Evolutionary conservation across 2,797 vertebrate species (phyloP).

Genomic region (Pangasius krempfi): DNA sequence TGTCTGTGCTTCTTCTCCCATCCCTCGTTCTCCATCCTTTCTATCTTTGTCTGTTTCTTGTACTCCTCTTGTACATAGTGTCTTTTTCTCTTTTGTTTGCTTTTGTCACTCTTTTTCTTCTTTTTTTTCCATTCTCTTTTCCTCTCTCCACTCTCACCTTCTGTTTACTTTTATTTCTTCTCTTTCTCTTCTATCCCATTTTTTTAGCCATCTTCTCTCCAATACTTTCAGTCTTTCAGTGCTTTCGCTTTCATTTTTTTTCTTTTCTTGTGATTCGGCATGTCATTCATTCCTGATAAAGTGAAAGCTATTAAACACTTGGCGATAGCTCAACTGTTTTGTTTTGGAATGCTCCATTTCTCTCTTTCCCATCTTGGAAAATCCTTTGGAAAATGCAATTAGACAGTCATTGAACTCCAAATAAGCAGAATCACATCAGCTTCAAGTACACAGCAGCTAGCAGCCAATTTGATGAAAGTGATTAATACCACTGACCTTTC

Average conservation of each 20-base stretch:
- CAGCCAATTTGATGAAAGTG: neutral
- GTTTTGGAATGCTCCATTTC: neutral
- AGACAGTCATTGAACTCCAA: neutral
- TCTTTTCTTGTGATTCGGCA: neutral
- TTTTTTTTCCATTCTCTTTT: too few relatives aligned
- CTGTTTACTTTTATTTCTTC: neutral
- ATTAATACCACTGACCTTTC: constrained; percentile 12
- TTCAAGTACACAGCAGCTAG: neutral
- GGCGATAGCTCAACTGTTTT: neutral
- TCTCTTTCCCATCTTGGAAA: neutral
- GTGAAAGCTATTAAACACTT: neutral
- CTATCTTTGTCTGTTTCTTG: neutral
- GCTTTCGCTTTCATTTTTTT: neutral
- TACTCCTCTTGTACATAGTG: neutral
- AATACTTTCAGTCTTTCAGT: neutral
- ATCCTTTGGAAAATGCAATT: neutral
- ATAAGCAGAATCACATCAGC: neutral
- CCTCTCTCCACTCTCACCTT: neutral
- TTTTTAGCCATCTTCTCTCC: neutral
- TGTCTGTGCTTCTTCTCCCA: neutral
- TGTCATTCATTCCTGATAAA: neutral
- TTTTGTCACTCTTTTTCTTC: neutral
- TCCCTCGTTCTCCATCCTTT: neutral
- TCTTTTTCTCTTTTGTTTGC: neutral
- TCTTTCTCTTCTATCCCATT: neutral